Conservation (phyloP, 2,113 vertebrate genomes). For the Cardinalis cardinalis region DNA sequence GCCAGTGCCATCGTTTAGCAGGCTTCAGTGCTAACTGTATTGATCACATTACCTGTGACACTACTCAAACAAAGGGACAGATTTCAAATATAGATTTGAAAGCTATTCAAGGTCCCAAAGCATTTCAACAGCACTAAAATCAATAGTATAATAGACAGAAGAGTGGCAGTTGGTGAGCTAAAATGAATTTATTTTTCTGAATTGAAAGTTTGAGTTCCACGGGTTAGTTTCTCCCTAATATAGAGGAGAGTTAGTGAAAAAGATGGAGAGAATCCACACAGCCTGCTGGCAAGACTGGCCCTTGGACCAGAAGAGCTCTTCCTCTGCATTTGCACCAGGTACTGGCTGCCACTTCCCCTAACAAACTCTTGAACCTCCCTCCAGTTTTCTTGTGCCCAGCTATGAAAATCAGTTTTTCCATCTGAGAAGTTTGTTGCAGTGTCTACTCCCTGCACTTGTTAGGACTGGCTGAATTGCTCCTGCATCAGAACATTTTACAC, state of each 20-base stretch:
- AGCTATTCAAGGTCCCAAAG: not conserved
- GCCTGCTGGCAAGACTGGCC: not conserved
- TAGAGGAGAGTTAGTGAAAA: not conserved
- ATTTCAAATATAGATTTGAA: slow-evolving; percentile 13
- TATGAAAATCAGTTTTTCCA: not conserved
- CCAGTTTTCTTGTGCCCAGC: not conserved
- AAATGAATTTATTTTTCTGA: not conserved
- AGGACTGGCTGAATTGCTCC: not conserved
- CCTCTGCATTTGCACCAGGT: not conserved
- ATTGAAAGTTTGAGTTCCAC: not conserved
- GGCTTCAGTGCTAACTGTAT: not conserved
- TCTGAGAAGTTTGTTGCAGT: not conserved
- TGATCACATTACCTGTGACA: not conserved
- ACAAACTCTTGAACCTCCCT: not conserved
- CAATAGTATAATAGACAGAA: not conserved
- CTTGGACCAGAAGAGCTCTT: not conserved
- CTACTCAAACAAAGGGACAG: not conserved
- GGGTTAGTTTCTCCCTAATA: not conserved
- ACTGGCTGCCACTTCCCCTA: rapidly evolving
- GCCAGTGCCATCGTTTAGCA: not conserved
- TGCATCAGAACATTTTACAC: not conserved
- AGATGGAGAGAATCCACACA: not conserved
- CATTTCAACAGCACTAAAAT: not conserved
- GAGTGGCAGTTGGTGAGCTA: not conserved
- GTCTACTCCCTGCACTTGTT: not conserved